A percentile compares a stretch with the other conserved stretches of the same genome.
These are phyloP conservation scores for Bothrops alternatus DNA, from an alignment of 2,797 vertebrate species.

Conservation along the genomic window DNA sequence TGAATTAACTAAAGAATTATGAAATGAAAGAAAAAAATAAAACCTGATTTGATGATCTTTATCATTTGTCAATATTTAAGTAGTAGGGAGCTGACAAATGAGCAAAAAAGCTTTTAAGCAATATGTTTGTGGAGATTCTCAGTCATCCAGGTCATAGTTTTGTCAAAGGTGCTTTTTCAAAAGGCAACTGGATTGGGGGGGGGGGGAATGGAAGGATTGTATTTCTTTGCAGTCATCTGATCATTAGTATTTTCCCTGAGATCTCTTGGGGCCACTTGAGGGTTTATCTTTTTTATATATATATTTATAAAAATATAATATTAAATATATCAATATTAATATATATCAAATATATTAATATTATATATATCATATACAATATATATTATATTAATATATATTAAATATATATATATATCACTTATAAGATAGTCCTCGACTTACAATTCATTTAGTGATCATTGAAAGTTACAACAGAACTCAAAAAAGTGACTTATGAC, in stretches of 20 bases:
- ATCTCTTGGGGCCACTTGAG: background rate
- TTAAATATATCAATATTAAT: too few relatives aligned
- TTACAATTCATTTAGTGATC: too few relatives aligned
- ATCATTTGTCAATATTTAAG: background rate
- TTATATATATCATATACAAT: too few relatives aligned
- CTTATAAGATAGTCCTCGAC: too few relatives aligned
- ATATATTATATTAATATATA: too few relatives aligned
- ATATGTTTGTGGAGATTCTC: background rate
- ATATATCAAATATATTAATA: too few relatives aligned
- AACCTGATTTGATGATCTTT: background rate
- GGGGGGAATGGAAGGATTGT: background rate
- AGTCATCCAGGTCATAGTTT: background rate
- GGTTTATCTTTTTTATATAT: background rate
- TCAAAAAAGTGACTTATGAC: too few relatives aligned
- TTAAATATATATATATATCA: too few relatives aligned
- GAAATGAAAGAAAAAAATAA: background rate
- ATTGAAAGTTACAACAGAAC: too few relatives aligned
- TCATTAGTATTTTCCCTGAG: background rate
- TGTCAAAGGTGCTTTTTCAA: background rate
- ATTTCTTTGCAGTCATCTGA: background rate
- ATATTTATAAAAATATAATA: too few relatives aligned
- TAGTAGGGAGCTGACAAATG: background rate
- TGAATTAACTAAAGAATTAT: background rate
- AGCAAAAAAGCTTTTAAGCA: background rate
- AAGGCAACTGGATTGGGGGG: background rate